Evolutionary conservation across 2,113 vertebrate species (phyloP), one percentile per base, ranked within the genome.

Genomic region (Boulengeromyrus knoepffleri): DNA sequence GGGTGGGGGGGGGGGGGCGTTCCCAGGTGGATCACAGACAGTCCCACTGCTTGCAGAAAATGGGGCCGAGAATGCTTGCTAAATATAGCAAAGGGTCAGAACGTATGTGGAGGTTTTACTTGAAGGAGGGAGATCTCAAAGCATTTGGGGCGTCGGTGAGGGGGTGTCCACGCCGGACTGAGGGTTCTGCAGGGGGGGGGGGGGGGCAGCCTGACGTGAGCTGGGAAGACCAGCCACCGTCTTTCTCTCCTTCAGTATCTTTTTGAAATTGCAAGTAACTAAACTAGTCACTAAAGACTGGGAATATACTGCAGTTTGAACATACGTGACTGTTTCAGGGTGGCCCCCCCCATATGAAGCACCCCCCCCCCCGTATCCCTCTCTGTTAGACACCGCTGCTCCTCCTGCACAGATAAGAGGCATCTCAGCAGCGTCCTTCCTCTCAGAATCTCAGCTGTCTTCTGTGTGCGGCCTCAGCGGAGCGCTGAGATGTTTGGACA

Each of bases 401-500:
- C 36, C 74, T 42, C 31, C 36, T 77, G 70, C 5, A 39, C 66
- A 31, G 66, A 9, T 36, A 36, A 24, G 9, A 31, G 0, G 31
- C 66, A 66, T 27, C 62, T 27, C 56, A 8, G 21, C 56, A 8
- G 24, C 24, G 2, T 70, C n/a, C 62, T 70, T 17, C 50, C 90
- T 89, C 89, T 80, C 17, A 45, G 45, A n/a, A 85, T 10, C 98
- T 98, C 98, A 98, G 97, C 97, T 96, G 96, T 98, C 98, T 99
- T 99, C 62, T 99, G 98, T 99, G 97, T 97, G 94, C 96, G 97
- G 97, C 97, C 97, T 96, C 97, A 95, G 97, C 97, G 98, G 98
- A 97, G 98, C 98, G 97, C 97, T 99, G 98, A 99, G 99, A 99
- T 99, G 98, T 99, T 99, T 99, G 98, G 98, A 99, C 98, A 99